These are phyloP conservation scores for Leucoptera coffeella DNA, from an alignment of 2,888 invertebrate species.

Conservation along the genomic window DNA sequence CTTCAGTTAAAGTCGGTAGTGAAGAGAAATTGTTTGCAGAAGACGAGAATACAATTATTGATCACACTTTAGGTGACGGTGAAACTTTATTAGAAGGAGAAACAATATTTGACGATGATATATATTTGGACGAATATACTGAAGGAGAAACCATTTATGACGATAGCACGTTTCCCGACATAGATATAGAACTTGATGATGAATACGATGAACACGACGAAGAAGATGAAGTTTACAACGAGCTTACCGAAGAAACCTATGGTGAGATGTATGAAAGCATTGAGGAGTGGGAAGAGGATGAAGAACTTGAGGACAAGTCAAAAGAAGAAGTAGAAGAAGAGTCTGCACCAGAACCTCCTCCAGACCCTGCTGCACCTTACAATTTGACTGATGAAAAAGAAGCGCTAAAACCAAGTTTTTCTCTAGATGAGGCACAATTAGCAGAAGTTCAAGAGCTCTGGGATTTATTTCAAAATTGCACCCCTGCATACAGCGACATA, in stretches of 20 bases:
- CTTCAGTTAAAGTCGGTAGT: too few relatives aligned
- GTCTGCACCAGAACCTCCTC: constrained; percentile 24
- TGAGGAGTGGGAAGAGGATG: constrained; percentile 7
- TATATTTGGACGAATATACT: too few relatives aligned
- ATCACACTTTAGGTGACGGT: too few relatives aligned
- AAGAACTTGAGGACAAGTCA: constrained; percentile 8
- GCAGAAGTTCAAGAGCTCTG: constrained; percentile 36
- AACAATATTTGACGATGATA: too few relatives aligned
- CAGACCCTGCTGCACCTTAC: constrained; percentile 34
- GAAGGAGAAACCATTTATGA: background rate
- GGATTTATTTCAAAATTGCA: constrained; percentile 31
- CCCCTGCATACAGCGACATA: constrained; percentile 32
- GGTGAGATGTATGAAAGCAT: constrained; percentile 10
- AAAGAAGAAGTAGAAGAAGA: constrained; percentile 21
- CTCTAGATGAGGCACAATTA: constrained; percentile 28
- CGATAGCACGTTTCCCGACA: background rate
- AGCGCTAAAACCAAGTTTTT: constrained; percentile 23
- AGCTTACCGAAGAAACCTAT: constrained; percentile 2
- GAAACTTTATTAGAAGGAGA: too few relatives aligned
- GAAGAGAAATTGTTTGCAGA: too few relatives aligned
- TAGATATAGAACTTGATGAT: constrained; percentile 7
- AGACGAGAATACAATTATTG: too few relatives aligned
- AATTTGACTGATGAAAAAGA: constrained; percentile 29
- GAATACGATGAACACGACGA: constrained; percentile 10
- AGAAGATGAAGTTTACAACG: constrained; percentile 3